Conservation (phyloP, 2,113 vertebrate genomes). For the Camelus bactrianus region DNA sequence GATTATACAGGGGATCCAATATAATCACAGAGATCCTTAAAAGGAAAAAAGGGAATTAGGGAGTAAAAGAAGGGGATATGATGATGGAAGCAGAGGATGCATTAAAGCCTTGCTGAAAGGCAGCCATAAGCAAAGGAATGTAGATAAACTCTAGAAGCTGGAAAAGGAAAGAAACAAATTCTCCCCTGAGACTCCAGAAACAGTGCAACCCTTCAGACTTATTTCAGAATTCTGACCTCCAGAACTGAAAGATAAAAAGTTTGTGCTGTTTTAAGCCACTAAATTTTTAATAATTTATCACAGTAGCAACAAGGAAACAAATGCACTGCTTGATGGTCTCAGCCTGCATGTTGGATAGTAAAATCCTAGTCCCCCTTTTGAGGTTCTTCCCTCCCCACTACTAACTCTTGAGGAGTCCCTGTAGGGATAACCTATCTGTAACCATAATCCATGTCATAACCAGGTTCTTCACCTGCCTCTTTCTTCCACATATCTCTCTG, state of each 20-base stretch:
- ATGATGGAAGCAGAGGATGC: not conserved
- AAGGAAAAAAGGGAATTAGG: not conserved
- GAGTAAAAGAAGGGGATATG: not conserved
- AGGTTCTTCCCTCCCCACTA: not conserved
- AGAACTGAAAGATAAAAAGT: not conserved
- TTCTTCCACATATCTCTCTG: not conserved
- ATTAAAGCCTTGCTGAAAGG: not conserved
- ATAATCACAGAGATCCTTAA: not conserved
- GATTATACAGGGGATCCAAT: not conserved
- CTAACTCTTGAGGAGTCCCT: not conserved
- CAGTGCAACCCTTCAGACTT: not conserved
- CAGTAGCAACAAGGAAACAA: not conserved
- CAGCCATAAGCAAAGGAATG: not conserved
- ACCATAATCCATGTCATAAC: not conserved
- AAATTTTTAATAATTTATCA: not conserved
- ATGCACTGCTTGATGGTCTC: not conserved
- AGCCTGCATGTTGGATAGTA: not conserved
- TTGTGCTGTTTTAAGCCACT: not conserved
- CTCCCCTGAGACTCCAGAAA: not conserved
- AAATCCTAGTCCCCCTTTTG: not conserved
- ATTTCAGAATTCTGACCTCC: not conserved
- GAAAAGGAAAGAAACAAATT: not conserved
- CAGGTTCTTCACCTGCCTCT: not conserved
- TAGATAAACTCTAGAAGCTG: not conserved
- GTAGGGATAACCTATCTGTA: rapidly evolving